Percentiles rank a stretch among this genome's conserved stretches.
Conservation (phyloP, 92 coral and sea anemone genomes). For the Palythoa heliodiscus region DNA sequence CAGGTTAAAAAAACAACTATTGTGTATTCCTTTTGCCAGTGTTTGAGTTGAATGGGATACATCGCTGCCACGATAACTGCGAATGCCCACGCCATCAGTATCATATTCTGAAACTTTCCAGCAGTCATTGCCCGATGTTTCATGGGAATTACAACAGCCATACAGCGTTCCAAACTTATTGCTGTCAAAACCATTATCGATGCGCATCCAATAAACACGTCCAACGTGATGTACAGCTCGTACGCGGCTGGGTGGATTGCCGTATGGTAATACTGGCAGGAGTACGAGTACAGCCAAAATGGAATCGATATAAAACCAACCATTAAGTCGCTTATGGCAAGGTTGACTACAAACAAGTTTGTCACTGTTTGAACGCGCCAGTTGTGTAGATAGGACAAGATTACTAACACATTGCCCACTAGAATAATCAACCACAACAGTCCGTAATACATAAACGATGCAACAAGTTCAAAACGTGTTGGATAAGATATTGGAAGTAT, state of each 20-base stretch:
- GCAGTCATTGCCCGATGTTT: slow-evolving; percentile 75
- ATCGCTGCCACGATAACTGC: slow-evolving; percentile 74
- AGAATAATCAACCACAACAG: slow-evolving; percentile 60
- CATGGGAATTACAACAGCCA: slow-evolving; percentile 84
- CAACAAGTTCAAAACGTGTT: slow-evolving; percentile 19
- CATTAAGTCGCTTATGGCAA: slow-evolving; percentile 81
- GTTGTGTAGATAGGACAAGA: slow-evolving; percentile 73
- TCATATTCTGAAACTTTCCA: slow-evolving; percentile 59
- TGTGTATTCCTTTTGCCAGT: slow-evolving; percentile 80
- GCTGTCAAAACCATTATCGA: slow-evolving; percentile 87
- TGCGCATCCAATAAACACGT: slow-evolving; percentile 89
- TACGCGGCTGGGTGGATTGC: slow-evolving; percentile 57
- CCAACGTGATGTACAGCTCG: slow-evolving; percentile 79
- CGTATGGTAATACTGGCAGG: slow-evolving; percentile 47
- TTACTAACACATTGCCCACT: slow-evolving; percentile 75
- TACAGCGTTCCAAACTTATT: slow-evolving; percentile 87
- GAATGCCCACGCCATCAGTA: slow-evolving; percentile 72
- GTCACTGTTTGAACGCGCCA: slow-evolving; percentile 80
- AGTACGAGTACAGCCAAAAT: slow-evolving; percentile 73
- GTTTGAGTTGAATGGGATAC: slow-evolving; percentile 72
- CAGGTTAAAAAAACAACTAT: slow-evolving; percentile 58
- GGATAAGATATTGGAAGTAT: neutral
- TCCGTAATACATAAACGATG: slow-evolving; percentile 58
- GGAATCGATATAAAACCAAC: slow-evolving; percentile 87
- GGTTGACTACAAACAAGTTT: slow-evolving; percentile 74